phyloP scores from a whole-genome alignment of 2,113 vertebrate species.

The Noturus placidus region DNA sequence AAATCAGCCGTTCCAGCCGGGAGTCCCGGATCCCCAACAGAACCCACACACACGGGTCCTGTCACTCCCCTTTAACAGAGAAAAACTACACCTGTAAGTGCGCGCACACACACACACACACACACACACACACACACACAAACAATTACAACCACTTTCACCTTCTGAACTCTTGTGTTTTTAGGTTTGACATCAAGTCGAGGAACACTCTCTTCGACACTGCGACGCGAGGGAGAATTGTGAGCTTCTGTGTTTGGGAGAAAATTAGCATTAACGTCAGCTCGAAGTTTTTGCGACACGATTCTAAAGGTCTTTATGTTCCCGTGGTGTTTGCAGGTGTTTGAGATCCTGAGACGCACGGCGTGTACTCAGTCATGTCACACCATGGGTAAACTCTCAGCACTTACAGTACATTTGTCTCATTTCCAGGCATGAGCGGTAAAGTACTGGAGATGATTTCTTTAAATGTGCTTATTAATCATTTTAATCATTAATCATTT shows the following conservation, averaged over 20 bases:
- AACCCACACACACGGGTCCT: slow-evolving; percentile 78
- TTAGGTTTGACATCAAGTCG: slow-evolving; percentile 89
- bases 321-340: slow-evolving; percentile 74
- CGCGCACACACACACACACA: neutral
- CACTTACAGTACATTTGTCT: neutral
- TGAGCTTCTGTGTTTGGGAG: slow-evolving; percentile 68
- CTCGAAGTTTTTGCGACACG: neutral
- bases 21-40: slow-evolving; percentile 75
- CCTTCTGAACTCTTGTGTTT: neutral
- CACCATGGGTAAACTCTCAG: slow-evolving; percentile 83
- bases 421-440: neutral
- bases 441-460: neutral
- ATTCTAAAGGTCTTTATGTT: neutral
- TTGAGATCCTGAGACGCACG: slow-evolving; percentile 90
- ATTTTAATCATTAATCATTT: neutral
- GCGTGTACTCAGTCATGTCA: slow-evolving; percentile 82
- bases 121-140: neutral
- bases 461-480: neutral
- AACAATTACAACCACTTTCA: neutral
- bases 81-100: slow-evolving; percentile 95
- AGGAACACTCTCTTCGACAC: slow-evolving; percentile 91
- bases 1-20: slow-evolving; percentile 83
- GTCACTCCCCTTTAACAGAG: slow-evolving; percentile 89
- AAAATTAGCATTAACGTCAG: neutral
- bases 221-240: slow-evolving; percentile 91